These are phyloP conservation scores for Neoniphon sammara DNA, from an alignment of 2,797 vertebrate species.

Conservation along the genomic window DNA sequence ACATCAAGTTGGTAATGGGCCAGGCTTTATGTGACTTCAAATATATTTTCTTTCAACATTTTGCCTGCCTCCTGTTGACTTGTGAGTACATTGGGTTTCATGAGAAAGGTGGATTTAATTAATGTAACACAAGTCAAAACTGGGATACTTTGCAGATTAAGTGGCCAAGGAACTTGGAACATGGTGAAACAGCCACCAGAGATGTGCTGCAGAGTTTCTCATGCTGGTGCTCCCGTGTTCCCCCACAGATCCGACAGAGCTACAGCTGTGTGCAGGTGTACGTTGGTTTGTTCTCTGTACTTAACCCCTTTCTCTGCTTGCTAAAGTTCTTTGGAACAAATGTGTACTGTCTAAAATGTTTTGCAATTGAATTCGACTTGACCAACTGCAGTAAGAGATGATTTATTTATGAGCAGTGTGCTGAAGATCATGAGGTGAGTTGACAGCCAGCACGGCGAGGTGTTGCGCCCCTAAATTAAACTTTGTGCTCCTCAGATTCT, in stretches of 20 bases:
- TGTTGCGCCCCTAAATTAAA: slow-evolving; percentile 27
- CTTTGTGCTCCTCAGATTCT: slow-evolving; percentile 2
- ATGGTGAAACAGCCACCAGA: too few relatives aligned
- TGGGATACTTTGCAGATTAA: too few relatives aligned
- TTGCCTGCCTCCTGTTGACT: too few relatives aligned
- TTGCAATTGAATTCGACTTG: neutral
- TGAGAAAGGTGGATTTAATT: too few relatives aligned
- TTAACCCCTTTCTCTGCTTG: neutral
- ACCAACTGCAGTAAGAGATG: neutral
- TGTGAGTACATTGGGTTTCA: too few relatives aligned
- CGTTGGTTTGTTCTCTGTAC: slow-evolving; percentile 1
- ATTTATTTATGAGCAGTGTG: neutral
- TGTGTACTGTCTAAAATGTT: neutral
- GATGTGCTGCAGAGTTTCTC: neutral
- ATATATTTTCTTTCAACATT: too few relatives aligned
- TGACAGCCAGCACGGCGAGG: neutral
- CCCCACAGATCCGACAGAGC: slow-evolving; percentile 7
- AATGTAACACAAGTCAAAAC: too few relatives aligned
- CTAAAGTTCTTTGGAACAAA: too few relatives aligned
- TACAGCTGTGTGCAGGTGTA: neutral
- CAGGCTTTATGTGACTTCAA: too few relatives aligned
- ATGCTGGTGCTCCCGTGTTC: neutral
- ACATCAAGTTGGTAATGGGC: too few relatives aligned
- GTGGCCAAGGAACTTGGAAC: too few relatives aligned
- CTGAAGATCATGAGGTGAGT: slow-evolving; percentile 7